Percentiles rank a stretch among this genome's conserved stretches.
phyloP scores from a whole-genome alignment of 2,888 invertebrate species.

The Steinernema carpocapsae region DNA sequence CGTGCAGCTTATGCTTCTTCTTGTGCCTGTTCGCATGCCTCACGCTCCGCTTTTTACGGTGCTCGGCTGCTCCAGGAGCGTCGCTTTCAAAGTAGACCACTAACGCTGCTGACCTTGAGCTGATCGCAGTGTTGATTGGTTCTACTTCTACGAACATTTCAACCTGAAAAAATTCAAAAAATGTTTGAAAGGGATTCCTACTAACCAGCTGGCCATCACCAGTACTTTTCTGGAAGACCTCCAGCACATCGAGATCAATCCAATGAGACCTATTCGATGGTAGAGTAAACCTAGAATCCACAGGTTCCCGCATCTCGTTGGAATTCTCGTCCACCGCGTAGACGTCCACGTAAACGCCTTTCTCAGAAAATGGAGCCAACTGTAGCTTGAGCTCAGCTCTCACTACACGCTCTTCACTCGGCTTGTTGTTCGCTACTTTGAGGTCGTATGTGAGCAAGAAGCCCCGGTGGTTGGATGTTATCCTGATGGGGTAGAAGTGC shows the following conservation, averaged over 20 bases:
- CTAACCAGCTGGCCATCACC: neutral
- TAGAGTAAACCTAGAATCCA: neutral
- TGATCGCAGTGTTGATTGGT: no score
- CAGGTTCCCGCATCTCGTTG: neutral
- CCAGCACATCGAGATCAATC: conserved; percentile 20
- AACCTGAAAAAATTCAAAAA: neutral
- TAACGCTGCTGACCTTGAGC: neutral
- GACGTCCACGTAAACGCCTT: neutral
- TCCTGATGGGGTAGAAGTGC: conserved; percentile 53
- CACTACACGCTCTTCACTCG: conserved; percentile 2
- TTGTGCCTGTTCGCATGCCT: conserved; percentile 39
- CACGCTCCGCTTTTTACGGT: conserved; percentile 20
- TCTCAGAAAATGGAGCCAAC: neutral
- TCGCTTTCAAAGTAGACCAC: conserved; percentile 30
- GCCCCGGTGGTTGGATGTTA: conserved; percentile 2
- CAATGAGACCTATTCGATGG: neutral
- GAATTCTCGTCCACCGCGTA: neutral
- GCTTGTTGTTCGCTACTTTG: neutral
- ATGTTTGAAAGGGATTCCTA: neutral
- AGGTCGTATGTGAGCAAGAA: conserved; percentile 1
- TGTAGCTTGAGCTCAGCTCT: conserved; percentile 11
- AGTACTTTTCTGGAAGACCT: neutral
- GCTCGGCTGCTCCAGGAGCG: conserved; percentile 3
- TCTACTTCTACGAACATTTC: conserved; percentile 10
- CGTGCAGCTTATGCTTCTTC: conserved; percentile 44